Base-by-base conservation (phyloP, 2,113 vertebrate genomes). In the Hippocampus mohnikei region DNA sequence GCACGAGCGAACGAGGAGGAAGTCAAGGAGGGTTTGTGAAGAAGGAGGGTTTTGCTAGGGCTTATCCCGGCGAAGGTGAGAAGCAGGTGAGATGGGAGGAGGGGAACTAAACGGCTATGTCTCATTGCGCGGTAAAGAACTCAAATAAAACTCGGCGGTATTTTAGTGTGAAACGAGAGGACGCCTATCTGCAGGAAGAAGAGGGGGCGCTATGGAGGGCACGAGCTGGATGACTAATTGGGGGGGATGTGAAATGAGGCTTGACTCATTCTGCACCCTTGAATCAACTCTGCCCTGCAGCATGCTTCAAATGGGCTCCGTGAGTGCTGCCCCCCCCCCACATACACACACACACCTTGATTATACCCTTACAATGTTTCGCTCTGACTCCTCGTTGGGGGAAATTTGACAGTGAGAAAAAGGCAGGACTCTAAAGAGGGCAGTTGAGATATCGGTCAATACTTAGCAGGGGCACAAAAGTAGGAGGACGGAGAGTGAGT, bases 191-290 rank as follows among this genome's bases (percentile, higher is more conserved):
- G 79, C 73, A 75, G 48, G 50, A 86, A 84, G 81, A 82, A 78
- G 84, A 74, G 79, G 79, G 87, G 77, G 78, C 87, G 87, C 88
- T 84, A 83, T 67, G 72, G 85, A 85, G 86, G 88, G 84, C 88
- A 85, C 78, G 84, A 76, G 80, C 83, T 84, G 85, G 83, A 90
- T 84, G 86, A 90, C 87, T 89, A 89, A 90, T 90, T 91, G 88
- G 85, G 85, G 83, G 86, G 76, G 83, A 87, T 79, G 83, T 71
- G 82, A 90, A 91, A 90, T 87, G 85, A 89, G 87, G 85, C 89
- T 86, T 88, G 87, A 88, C 88, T 89, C 81, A 86, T 84, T 89
- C 85, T 88, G 86, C 89, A 86, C 85, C 88, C 88, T 84, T 88
- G 84, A 87, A 87, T 88, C 87, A 89, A 89, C 89, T 89, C 85